Evolutionary conservation across 2,888 invertebrate species (phyloP).

Genomic region (Cephus pulcher): DNA sequence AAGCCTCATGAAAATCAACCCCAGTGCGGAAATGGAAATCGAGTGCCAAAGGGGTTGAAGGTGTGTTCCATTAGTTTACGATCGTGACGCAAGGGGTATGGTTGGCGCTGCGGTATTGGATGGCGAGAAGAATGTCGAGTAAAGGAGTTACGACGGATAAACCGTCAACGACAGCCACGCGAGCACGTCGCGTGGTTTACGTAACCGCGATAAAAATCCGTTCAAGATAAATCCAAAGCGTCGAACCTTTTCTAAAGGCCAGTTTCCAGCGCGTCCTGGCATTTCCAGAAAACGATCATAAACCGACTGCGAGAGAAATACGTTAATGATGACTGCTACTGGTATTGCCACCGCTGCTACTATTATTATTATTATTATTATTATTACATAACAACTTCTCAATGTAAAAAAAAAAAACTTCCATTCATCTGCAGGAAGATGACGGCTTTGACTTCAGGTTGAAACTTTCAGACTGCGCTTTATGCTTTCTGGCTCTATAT

Average conservation of each 20-base stretch:
- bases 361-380: no score
- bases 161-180: conserved; percentile 40
- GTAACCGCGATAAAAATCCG: conserved; percentile 36
- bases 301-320: not conserved
- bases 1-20: not conserved
- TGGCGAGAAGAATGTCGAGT: conserved; percentile 15
- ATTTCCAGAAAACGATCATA: not conserved
- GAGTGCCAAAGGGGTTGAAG: not conserved
- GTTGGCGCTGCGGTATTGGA: not conserved
- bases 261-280: conserved; percentile 17
- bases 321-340: not conserved
- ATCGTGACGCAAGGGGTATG: not conserved
- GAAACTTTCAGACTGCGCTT: not conserved
- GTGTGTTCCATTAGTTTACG: not conserved
- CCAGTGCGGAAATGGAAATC: not conserved
- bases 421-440: not conserved
- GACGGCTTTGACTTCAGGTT: not conserved
- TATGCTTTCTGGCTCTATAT: not conserved
- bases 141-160: conserved; percentile 36
- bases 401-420: not conserved
- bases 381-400: no score
- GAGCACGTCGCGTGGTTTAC: conserved; percentile 17
- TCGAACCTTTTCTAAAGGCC: conserved; percentile 38
- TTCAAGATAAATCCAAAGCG: conserved; percentile 24
- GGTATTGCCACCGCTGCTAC: not conserved